Evolutionary conservation across 2,888 invertebrate genomes (phyloP).

Genomic region (Tenthredo mesomela): DNA sequence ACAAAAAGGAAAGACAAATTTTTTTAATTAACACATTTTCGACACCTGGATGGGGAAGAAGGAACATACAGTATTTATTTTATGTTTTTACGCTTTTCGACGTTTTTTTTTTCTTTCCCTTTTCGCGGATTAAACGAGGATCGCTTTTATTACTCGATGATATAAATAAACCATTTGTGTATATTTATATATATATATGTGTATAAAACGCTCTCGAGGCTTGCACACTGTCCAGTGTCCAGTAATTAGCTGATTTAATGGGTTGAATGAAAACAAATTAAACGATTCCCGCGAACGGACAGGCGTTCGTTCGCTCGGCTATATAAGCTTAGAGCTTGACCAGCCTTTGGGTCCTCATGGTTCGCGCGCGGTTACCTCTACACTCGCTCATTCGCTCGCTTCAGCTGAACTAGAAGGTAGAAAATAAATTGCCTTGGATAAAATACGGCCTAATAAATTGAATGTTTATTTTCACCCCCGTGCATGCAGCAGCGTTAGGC

Average conservation of each 20-base stretch:
- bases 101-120: not conserved
- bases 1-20: too few species aligned
- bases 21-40: too few species aligned
- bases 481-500: not conserved
- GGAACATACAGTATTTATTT: not conserved
- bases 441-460: conserved; percentile 42
- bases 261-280: conserved; percentile 41
- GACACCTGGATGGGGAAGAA: not conserved
- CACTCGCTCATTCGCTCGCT: not conserved
- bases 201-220: not conserved
- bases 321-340: too few species aligned
- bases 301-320: not conserved
- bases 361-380: not conserved
- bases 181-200: not conserved
- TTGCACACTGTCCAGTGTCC: conserved; percentile 2
- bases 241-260: conserved; percentile 33
- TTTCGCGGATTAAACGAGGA: not conserved
- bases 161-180: not conserved
- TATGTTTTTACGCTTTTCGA: not conserved
- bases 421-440: conserved; percentile 41
- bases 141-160: not conserved
- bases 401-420: conserved; percentile 10
- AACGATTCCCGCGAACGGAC: conserved; percentile 25
- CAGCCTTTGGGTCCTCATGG: not conserved
- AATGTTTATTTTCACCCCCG: conserved; percentile 35